Evolutionary conservation across 2,888 invertebrate species (phyloP).

Genomic region (Rhagonycha lutea): DNA sequence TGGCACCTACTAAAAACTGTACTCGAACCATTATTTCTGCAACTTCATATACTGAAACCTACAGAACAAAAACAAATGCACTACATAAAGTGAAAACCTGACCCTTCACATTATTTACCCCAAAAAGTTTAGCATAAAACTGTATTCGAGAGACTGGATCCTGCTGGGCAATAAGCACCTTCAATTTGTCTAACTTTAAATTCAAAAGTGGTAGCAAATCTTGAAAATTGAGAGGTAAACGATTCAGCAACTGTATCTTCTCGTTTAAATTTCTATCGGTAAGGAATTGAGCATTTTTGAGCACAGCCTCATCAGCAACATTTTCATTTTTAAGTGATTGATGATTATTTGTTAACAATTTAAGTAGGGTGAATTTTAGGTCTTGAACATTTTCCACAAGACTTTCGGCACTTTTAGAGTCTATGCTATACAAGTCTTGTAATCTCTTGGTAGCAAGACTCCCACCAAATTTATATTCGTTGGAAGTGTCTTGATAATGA

Average conservation of each 20-base stretch:
- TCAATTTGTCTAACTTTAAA: background rate
- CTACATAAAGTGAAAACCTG: background rate
- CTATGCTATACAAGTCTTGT: background rate
- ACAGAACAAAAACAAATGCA: background rate
- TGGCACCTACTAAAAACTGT: background rate
- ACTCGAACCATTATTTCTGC: background rate
- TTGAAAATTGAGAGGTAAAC: background rate
- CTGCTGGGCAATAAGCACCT: background rate
- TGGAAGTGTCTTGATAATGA: background rate
- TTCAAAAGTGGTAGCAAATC: background rate
- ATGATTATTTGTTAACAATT: background rate
- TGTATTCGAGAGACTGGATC: background rate
- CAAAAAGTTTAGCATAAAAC: background rate
- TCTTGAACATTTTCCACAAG: background rate
- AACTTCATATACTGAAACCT: background rate
- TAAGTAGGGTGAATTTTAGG: background rate
- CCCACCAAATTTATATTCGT: background rate
- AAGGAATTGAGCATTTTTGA: background rate
- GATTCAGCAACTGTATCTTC: background rate
- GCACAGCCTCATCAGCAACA: background rate
- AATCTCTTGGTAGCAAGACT: background rate
- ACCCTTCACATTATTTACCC: background rate
- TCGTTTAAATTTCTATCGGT: background rate
- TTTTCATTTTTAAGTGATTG: background rate
- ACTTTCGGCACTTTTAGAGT: background rate